Percentiles rank a stretch among this genome's conserved stretches.
These are phyloP conservation scores for Phrynocephalus vlangalii DNA, from an alignment of 2,797 vertebrate species.

Conservation along the genomic window DNA sequence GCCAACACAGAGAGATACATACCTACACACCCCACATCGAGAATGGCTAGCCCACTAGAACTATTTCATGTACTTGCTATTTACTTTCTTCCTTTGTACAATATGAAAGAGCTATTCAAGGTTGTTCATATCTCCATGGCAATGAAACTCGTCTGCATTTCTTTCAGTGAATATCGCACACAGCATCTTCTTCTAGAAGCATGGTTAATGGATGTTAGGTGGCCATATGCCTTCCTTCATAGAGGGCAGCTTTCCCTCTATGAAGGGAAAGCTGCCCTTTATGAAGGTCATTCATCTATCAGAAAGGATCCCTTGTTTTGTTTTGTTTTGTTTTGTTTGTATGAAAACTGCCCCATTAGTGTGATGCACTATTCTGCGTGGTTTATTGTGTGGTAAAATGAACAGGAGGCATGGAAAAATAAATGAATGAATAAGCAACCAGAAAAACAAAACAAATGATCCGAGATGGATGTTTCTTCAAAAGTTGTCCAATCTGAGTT, in stretches of 20 bases:
- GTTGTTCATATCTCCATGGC: conserved; percentile 15
- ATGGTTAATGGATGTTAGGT: not conserved
- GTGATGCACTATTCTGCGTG: too few species aligned
- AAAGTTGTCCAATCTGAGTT: not conserved
- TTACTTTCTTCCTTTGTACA: conserved; percentile 10
- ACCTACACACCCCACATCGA: not conserved
- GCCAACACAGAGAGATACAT: too few species aligned
- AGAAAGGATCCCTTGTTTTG: too few species aligned
- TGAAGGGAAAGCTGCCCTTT: too few species aligned
- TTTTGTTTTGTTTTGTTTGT: too few species aligned
- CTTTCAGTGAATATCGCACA: not conserved
- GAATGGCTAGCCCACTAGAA: conserved; percentile 24
- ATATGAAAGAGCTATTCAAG: not conserved
- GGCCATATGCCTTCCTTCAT: not conserved
- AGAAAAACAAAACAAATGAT: too few species aligned
- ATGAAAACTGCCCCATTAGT: too few species aligned
- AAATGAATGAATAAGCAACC: too few species aligned
- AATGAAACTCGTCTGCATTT: not conserved
- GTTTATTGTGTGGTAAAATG: too few species aligned
- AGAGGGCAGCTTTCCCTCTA: not conserved
- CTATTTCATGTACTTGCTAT: not conserved
- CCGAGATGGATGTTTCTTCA: not conserved
- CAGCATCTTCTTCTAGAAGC: not conserved
- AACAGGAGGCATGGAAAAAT: too few species aligned
- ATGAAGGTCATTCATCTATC: too few species aligned